Evolutionary conservation across 1,140 invertebrate genomes (phyloP).

Genomic region (Psix sp.): DNA sequence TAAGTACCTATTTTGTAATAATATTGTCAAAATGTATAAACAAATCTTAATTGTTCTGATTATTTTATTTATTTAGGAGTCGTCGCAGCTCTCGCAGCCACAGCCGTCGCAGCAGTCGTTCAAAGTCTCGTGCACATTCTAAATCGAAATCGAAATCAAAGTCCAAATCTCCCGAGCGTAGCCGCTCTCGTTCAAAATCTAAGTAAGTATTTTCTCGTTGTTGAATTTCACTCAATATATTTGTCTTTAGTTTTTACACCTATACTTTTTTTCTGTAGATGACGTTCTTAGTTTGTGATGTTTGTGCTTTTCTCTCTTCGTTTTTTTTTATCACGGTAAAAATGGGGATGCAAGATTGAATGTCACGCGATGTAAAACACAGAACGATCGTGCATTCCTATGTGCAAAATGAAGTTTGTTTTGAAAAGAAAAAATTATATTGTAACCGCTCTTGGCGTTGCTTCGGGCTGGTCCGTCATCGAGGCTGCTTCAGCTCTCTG

Average conservation of each 20-base stretch:
- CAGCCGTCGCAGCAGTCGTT: slow-evolving; percentile 81
- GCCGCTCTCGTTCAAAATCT: slow-evolving; percentile 79
- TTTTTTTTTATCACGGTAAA: slow-evolving; percentile 34
- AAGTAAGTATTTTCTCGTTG: slow-evolving; percentile 73
- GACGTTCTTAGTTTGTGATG: slow-evolving; percentile 38
- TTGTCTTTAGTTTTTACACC: slow-evolving; percentile 14
- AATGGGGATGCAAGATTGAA: background rate
- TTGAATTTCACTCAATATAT: background rate
- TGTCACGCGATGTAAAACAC: too few relatives aligned
- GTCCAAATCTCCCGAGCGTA: slow-evolving; percentile 82
- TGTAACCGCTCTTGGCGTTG: slow-evolving; percentile 63
- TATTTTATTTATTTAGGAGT: slow-evolving; percentile 66
- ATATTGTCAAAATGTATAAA: background rate
- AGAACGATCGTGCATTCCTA: background rate
- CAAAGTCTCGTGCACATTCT: slow-evolving; percentile 82
- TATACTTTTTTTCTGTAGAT: slow-evolving; percentile 28
- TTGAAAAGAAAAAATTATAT: too few relatives aligned
- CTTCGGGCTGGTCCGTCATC: slow-evolving; percentile 64
- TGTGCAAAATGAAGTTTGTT: background rate
- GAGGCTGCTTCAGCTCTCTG: too few relatives aligned
- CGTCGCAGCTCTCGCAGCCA: slow-evolving; percentile 79
- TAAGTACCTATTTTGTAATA: background rate
- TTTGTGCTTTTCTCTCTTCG: slow-evolving; percentile 59
- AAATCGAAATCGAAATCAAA: slow-evolving; percentile 84
- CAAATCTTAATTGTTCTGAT: slow-evolving; percentile 6